Base-by-base conservation (phyloP, 2,113 vertebrate genomes). In the Neopipo cinnamomea region DNA sequence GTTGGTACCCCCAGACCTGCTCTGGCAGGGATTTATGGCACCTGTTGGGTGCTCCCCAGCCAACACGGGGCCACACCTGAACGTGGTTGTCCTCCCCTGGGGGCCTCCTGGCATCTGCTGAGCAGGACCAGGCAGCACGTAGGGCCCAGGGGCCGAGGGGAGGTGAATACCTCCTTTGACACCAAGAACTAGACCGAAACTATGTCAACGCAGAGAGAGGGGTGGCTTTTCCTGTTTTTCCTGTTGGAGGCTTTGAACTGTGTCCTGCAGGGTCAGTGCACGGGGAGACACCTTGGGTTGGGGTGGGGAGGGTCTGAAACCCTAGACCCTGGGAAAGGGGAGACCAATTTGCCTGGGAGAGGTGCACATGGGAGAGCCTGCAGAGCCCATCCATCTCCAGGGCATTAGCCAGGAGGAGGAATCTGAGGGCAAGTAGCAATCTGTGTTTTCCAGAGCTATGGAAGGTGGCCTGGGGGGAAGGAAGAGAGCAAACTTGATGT, bases 201-300 rank as follows among this genome's bases (percentile, higher is more conserved):
- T 97, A 25, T 96, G 94, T 96, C 91, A 94, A 71, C n/a, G 23
- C 47, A 73, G 95, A 94, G 85, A 93, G 95, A 71, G 4, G 80
- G 79, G 67, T 2, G 3, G 94, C 96, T 97, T 97, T 97, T 97
- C 97, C 97, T 97, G 97, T 97, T 97, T 96, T 97, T 97, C 97
- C 95, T 97, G 95, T 91, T 95, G 76, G 88, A 97, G 79, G 88
- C 95, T 97, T 94, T 97, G 97, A 97, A 97, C 96, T 95, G 94
- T 92, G 91, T 97, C 96, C 97, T 96, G 94, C 94, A 89, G 94
- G 97, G 97, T 97, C 97, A 96, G 77, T 0, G 31, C 77, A 30
- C 0, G 3, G 58, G 90, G 95, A 95, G 96, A 95, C 90, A 95
- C 95, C 96, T 95, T 14, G 16, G 89, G 89, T 80, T 92, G 19